These are phyloP conservation scores for Leucoptera coffeella DNA, from an alignment of 2,888 invertebrate species.

Conservation along the genomic window DNA sequence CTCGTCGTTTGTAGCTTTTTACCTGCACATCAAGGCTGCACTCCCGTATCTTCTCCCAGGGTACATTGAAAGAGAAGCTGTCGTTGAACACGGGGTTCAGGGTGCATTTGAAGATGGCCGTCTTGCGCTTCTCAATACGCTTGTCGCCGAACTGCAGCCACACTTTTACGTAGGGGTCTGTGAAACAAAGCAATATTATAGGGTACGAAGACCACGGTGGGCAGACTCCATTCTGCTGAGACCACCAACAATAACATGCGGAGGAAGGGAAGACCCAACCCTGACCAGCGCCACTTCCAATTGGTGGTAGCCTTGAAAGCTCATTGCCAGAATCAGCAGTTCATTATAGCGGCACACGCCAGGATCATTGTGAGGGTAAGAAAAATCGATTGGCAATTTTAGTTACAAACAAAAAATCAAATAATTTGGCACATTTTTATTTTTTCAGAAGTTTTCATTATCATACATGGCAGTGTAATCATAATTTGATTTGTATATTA, in stretches of 20 bases:
- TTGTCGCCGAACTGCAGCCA: constrained; percentile 95
- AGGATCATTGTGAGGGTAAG: constrained; percentile 93
- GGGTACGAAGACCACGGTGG: constrained; percentile 91
- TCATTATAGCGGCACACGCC: constrained; percentile 79
- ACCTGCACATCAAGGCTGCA: constrained; percentile 78
- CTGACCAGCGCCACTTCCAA: constrained; percentile 96
- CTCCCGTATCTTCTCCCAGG: constrained; percentile 94
- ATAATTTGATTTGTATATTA: too few species aligned
- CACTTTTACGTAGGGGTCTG: constrained; percentile 98
- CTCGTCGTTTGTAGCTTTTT: too few species aligned
- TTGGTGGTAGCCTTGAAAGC: constrained; percentile 90
- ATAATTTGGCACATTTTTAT: too few species aligned
- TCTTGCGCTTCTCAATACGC: constrained; percentile 92
- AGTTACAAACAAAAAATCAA: too few species aligned
- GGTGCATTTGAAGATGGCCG: constrained; percentile 89
- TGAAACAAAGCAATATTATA: too few species aligned
- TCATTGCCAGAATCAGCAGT: constrained; percentile 74
- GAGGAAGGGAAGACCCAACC: constrained; percentile 97
- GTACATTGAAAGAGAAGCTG: constrained; percentile 91
- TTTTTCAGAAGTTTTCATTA: too few species aligned
- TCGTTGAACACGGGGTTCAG: constrained; percentile 95
- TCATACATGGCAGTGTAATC: too few species aligned
- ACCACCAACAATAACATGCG: constrained; percentile 99
- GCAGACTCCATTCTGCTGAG: constrained; percentile 94
- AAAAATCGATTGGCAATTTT: too few species aligned